These are phyloP conservation scores for Drosophila kuntzei DNA, from an alignment of 2,888 invertebrate species.

Conservation along the genomic window DNA sequence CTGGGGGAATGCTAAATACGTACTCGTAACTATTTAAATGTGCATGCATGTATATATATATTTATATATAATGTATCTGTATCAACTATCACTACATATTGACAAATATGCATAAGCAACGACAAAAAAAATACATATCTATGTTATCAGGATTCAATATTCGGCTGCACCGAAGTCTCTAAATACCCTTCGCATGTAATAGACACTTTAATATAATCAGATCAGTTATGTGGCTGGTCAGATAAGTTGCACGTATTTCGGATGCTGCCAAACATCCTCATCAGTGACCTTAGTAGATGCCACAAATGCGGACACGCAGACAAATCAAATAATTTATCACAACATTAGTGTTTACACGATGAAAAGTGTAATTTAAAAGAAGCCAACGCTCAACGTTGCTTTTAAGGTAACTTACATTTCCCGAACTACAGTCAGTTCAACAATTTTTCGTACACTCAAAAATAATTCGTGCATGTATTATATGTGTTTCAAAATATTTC, in stretches of 20 bases:
- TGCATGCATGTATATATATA: conserved; percentile 14
- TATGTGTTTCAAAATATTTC: too few species aligned
- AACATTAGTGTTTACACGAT: neutral
- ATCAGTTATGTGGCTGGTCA: neutral
- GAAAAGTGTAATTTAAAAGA: neutral
- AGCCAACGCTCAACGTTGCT: neutral
- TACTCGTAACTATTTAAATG: conserved; percentile 11
- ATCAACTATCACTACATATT: conserved; percentile 38
- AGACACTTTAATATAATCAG: neutral
- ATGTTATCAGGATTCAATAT: conserved; percentile 11
- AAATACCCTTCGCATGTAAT: conserved; percentile 34
- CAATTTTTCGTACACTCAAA: too few species aligned
- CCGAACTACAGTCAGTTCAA: too few species aligned
- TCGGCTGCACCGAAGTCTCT: conserved; percentile 21
- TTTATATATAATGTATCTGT: conserved; percentile 6
- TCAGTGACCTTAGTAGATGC: conserved; percentile 1
- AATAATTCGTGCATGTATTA: too few species aligned
- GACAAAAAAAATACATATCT: conserved; percentile 15
- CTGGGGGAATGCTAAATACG: conserved; percentile 46
- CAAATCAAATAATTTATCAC: neutral
- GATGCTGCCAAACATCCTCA: conserved; percentile 9
- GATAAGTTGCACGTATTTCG: conserved; percentile 5
- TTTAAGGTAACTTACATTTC: neutral
- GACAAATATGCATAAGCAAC: conserved; percentile 21
- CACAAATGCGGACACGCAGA: neutral